Evolutionary conservation across 2,797 vertebrate genomes (phyloP).

Genomic region (Clamator glandarius): DNA sequence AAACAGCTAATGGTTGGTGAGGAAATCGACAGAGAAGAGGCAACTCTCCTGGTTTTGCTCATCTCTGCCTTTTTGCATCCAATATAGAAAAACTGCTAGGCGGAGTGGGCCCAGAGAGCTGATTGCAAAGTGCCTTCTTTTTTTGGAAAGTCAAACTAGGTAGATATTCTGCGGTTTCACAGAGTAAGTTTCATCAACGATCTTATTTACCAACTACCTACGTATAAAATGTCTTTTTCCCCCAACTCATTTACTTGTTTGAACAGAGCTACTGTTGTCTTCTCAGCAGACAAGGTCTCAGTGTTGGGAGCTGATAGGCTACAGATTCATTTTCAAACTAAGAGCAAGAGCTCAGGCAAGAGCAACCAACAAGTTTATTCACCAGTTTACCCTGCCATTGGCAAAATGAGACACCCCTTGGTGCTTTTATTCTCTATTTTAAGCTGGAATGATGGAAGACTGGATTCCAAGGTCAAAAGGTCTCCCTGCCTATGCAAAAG

Average conservation of each 20-base stretch:
- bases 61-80: constrained; percentile 26
- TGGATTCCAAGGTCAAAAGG: neutral
- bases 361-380: neutral
- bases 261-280: neutral
- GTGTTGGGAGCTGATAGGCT: neutral
- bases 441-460: neutral
- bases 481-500: neutral
- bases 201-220: constrained; percentile 4
- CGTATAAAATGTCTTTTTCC: neutral
- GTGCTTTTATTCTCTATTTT: neutral
- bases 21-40: constrained; percentile 30
- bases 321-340: neutral
- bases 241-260: neutral
- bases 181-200: neutral
- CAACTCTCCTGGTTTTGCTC: neutral
- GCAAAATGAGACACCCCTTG: neutral
- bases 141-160: neutral
- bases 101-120: neutral
- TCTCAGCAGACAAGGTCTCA: neutral
- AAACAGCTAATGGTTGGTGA: constrained; percentile 51
- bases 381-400: neutral
- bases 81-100: constrained; percentile 2
- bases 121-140: neutral
- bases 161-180: neutral
- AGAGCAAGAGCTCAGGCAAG: neutral